These are phyloP conservation scores for Enteromius argenteus DNA, from an alignment of 2,797 vertebrate species.

Conservation along the genomic window DNA sequence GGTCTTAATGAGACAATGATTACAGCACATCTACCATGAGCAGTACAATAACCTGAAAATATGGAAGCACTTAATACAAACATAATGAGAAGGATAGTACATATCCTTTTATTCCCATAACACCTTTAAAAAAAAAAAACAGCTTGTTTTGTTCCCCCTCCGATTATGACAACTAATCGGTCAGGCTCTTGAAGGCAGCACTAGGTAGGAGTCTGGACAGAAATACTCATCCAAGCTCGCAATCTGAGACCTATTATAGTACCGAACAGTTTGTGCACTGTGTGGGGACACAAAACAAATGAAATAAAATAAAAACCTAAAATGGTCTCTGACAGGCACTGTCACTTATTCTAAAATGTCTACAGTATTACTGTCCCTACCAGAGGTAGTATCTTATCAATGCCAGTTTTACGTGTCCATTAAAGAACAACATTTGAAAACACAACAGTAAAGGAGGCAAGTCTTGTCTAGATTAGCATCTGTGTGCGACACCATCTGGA, in stretches of 20 bases:
- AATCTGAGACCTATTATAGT: constrained; percentile 57
- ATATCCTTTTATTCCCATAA: constrained; percentile 30
- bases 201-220: constrained; percentile 45
- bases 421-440: constrained; percentile 59
- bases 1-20: constrained; percentile 43
- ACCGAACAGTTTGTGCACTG: constrained; percentile 63
- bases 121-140: constrained; percentile 1
- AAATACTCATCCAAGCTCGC: constrained; percentile 52
- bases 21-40: constrained; percentile 48
- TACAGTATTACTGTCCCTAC: constrained; percentile 64
- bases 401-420: constrained; percentile 58
- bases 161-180: constrained; percentile 52
- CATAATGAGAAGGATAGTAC: constrained; percentile 22
- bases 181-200: constrained; percentile 62
- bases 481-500: constrained; percentile 55
- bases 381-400: constrained; percentile 70
- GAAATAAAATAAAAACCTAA: constrained; percentile 52
- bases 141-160: neutral
- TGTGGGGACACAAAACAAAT: constrained; percentile 52
- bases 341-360: constrained; percentile 64
- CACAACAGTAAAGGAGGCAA: constrained; percentile 61
- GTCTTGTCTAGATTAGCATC: constrained; percentile 58
- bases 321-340: constrained; percentile 66
- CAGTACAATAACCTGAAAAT: constrained; percentile 47
- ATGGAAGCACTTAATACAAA: constrained; percentile 54